Evolutionary conservation across 1,140 invertebrate species (phyloP).

Genomic region (Danaus melanippus): DNA sequence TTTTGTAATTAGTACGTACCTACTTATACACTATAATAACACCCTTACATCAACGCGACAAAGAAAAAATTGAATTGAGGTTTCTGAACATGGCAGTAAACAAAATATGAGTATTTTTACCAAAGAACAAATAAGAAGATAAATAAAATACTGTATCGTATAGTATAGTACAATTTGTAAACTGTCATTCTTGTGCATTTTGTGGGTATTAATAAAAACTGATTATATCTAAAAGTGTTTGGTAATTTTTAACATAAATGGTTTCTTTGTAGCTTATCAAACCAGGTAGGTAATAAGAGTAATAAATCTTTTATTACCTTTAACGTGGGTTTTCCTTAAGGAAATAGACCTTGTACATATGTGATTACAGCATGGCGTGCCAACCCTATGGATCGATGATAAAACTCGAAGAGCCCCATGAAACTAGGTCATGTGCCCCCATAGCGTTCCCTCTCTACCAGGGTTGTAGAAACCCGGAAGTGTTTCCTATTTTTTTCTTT

Average conservation of each 20-base stretch:
- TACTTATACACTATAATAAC: slow-evolving; percentile 20
- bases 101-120: slow-evolving; percentile 1
- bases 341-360: slow-evolving; percentile 15
- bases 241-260: background rate
- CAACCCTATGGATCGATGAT: slow-evolving; percentile 54
- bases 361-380: slow-evolving; percentile 24
- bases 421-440: slow-evolving; percentile 54
- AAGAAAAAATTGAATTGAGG: slow-evolving; percentile 24
- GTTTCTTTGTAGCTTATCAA: background rate
- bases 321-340: slow-evolving; percentile 16
- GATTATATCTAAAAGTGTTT: too few relatives aligned
- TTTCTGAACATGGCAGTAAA: slow-evolving; percentile 2
- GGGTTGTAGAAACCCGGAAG: slow-evolving; percentile 34
- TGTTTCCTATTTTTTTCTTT: slow-evolving; percentile 28
- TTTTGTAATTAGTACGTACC: slow-evolving; percentile 23
- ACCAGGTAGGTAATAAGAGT: slow-evolving; percentile 2
- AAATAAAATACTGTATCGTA: too few relatives aligned
- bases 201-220: too few relatives aligned
- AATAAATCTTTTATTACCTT: slow-evolving; percentile 17
- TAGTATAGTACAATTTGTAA: too few relatives aligned
- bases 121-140: too few relatives aligned
- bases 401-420: slow-evolving; percentile 37
- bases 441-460: slow-evolving; percentile 42
- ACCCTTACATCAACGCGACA: slow-evolving; percentile 17
- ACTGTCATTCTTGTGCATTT: too few relatives aligned